Evolutionary conservation across 2,888 invertebrate species (phyloP).

Genomic region (Mimumesa dahlbomi): DNA sequence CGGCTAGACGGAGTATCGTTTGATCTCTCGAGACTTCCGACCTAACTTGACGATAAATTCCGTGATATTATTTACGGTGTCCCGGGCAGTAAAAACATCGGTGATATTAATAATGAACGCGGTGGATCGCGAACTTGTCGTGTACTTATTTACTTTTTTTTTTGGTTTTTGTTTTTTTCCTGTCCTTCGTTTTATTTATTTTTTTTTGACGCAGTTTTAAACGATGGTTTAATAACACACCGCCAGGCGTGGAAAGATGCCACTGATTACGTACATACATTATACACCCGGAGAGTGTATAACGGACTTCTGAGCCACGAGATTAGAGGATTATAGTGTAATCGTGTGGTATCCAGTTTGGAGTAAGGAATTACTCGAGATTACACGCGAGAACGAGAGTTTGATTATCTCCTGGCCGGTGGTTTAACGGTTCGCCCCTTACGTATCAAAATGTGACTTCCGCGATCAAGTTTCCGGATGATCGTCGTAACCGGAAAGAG

Average conservation of each 20-base stretch:
- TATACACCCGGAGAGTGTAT: conserved; percentile 43
- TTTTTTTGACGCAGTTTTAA: too few relatives aligned
- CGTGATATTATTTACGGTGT: conserved; percentile 36
- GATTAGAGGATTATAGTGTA: conserved; percentile 46
- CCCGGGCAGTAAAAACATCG: not conserved
- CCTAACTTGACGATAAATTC: conserved; percentile 37
- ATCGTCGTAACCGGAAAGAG: conserved; percentile 4
- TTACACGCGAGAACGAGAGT: conserved; percentile 43
- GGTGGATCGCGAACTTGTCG: too few relatives aligned
- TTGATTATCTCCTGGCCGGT: conserved; percentile 49
- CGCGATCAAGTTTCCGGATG: too few relatives aligned
- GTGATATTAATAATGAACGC: not conserved
- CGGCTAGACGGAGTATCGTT: conserved; percentile 6
- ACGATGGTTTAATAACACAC: too few relatives aligned
- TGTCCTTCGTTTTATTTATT: too few relatives aligned
- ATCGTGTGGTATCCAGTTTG: conserved; percentile 25
- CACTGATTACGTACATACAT: not conserved
- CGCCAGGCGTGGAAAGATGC: not conserved
- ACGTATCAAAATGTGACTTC: conserved; percentile 33
- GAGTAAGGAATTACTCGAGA: conserved; percentile 43
- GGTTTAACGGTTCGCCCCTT: conserved; percentile 16
- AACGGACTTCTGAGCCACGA: conserved; percentile 32
- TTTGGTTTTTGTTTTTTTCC: too few relatives aligned
- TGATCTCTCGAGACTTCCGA: not conserved
- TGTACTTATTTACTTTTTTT: too few relatives aligned